These are phyloP conservation scores for Fundulus diaphanus DNA, from an alignment of 2,797 vertebrate genomes.

Conservation along the genomic window DNA sequence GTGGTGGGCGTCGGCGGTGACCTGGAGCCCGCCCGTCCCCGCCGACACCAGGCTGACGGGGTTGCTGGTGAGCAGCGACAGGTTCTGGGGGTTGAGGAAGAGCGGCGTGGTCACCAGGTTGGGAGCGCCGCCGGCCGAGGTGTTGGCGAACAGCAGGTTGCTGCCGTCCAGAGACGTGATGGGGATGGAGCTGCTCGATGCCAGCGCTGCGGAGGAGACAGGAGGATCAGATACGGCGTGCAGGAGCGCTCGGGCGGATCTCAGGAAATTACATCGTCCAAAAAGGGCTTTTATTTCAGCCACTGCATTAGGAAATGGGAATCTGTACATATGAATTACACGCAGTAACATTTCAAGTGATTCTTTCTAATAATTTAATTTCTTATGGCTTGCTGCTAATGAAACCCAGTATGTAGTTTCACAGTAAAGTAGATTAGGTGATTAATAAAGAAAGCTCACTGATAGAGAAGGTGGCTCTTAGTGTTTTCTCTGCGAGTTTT, in stretches of 20 bases:
- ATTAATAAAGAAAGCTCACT: too few relatives aligned
- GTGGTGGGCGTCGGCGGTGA: conserved; percentile 90
- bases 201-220: conserved; percentile 85
- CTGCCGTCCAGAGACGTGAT: conserved; percentile 95
- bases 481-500: too few relatives aligned
- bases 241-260: not conserved
- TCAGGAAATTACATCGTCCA: not conserved
- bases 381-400: not conserved
- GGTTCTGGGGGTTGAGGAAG: conserved; percentile 98
- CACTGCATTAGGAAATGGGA: too few relatives aligned
- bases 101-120: conserved; percentile 96
- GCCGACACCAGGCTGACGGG: conserved; percentile 96
- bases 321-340: too few relatives aligned
- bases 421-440: too few relatives aligned
- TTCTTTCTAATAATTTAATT: not conserved
- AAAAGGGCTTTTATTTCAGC: too few relatives aligned
- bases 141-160: conserved; percentile 94
- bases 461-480: too few relatives aligned
- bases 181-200: conserved; percentile 94
- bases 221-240: not conserved
- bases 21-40: conserved; percentile 88
- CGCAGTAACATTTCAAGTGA: too few relatives aligned
- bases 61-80: conserved; percentile 99
- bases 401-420: too few relatives aligned
- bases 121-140: conserved; percentile 83